Evolutionary conservation across 2,888 invertebrate genomes (phyloP), one percentile per base, ranked within the genome.

Genomic region (Acanthacorydalis orientalis): DNA sequence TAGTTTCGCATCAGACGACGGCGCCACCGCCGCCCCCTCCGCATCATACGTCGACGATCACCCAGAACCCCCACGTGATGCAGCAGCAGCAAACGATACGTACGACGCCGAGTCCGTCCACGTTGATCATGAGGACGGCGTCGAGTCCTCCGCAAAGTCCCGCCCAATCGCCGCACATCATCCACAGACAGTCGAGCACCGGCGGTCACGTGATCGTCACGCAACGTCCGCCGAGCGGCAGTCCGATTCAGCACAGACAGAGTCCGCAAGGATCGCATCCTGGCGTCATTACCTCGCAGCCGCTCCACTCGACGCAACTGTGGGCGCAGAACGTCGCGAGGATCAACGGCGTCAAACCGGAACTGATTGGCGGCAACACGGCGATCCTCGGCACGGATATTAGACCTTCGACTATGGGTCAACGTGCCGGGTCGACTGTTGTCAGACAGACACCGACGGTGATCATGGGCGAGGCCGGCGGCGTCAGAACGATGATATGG

Each of bases 401-500:
- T 46, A 68, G 57, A 53, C 55, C 60, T 14, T 55, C 48, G 46
- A 52, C 46, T 49, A 53, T 50, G 44, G 64, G 64, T 31, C 64
- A 65, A 50, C 64, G 65, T 6, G 34, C 47, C 23, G 47, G 38
- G 12, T 31, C 42, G 11, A 48, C 54, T 48, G 57, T 75, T 69
- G 59, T 81, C 64, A 57, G 83, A 53, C 72, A 74, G 49, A 73
- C 90, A 45, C 90, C 91, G 32, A 86, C 88, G 43, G 90, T 90
- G 52, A 87, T 91, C 55, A 89, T 91, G 89, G 90, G 90, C 44
- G 90, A 91, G 65, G 87, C 88, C 37, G 91, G 90, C 47, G 87
- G 90, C 39, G 90, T 91, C 0, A 60, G 74, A 48, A 79, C 80
- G 39, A 80, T 79, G 79, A 72, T 79, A 49, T 80, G 79, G 79